Evolutionary conservation across 2,797 vertebrate genomes (phyloP).

Genomic region (Limosa lapponica): DNA sequence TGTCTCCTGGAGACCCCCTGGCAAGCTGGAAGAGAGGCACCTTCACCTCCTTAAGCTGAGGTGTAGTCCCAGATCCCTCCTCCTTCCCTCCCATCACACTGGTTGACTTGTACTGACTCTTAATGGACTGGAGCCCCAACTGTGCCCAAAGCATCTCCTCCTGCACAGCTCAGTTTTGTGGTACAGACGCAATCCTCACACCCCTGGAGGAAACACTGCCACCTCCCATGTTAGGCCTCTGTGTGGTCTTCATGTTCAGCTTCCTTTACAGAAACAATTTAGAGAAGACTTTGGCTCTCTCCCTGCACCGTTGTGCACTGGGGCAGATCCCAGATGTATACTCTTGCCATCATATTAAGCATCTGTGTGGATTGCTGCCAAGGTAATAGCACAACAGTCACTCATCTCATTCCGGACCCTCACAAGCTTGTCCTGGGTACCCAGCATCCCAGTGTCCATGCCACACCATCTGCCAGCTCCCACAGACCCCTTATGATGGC

Average conservation of each 20-base stretch:
- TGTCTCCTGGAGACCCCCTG: background rate
- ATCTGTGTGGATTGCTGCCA: background rate
- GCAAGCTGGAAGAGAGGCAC: background rate
- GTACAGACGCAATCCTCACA: background rate
- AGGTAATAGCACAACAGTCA: background rate
- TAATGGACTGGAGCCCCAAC: background rate
- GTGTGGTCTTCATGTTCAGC: background rate
- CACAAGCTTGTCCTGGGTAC: background rate
- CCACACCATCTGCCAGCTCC: background rate
- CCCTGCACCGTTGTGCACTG: fast-evolving
- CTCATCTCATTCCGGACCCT: background rate
- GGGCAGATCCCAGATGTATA: background rate
- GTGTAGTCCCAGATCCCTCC: background rate
- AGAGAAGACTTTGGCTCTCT: background rate
- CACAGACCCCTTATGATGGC: background rate
- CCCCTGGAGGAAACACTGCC: background rate
- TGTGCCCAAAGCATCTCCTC: background rate
- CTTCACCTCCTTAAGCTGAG: background rate
- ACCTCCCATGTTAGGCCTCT: background rate
- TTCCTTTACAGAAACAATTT: background rate
- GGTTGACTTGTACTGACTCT: background rate
- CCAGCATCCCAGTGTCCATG: background rate
- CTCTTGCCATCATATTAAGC: background rate
- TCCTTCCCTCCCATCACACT: background rate
- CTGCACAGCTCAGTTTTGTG: background rate